Percentiles rank a stretch among this genome's conserved stretches.
These are phyloP conservation scores for Nothoprocta perdicaria DNA, from an alignment of 2,113 vertebrate genomes.

Conservation along the genomic window DNA sequence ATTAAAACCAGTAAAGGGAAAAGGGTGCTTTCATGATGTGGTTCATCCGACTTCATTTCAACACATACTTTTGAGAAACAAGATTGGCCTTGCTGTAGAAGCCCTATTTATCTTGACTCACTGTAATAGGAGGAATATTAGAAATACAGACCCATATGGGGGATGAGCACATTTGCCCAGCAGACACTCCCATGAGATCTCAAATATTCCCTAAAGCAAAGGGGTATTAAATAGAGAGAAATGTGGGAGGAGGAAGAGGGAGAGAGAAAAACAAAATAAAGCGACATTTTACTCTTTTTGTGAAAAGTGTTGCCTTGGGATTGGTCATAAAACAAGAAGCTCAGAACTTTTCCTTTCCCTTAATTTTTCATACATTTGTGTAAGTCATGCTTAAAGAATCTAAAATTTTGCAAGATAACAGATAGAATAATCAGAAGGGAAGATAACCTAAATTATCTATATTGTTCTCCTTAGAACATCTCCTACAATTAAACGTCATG, in stretches of 20 bases:
- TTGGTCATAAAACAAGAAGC: neutral
- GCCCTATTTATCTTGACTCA: neutral
- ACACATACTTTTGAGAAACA: neutral
- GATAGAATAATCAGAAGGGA: slow-evolving; percentile 5
- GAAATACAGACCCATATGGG: fast-evolving
- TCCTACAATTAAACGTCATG: neutral
- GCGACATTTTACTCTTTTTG: fast-evolving
- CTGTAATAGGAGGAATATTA: neutral
- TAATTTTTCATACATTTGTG: neutral
- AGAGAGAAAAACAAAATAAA: neutral
- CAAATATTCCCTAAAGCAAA: neutral
- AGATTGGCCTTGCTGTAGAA: neutral
- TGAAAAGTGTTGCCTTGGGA: neutral
- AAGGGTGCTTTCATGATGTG: neutral
- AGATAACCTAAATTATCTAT: neutral
- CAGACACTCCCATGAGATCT: neutral
- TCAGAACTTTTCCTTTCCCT: neutral
- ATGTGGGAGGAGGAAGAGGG: neutral
- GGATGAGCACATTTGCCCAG: neutral
- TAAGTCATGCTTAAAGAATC: neutral
- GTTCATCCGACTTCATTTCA: neutral
- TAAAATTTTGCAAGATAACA: neutral
- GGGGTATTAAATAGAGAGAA: fast-evolving
- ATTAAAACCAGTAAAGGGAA: neutral
- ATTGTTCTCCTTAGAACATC: neutral